A percentile compares a stretch with the other conserved stretches of the same genome.
phyloP scores from a whole-genome alignment of 2,888 invertebrate genomes.

The Cheilosia impressa region DNA sequence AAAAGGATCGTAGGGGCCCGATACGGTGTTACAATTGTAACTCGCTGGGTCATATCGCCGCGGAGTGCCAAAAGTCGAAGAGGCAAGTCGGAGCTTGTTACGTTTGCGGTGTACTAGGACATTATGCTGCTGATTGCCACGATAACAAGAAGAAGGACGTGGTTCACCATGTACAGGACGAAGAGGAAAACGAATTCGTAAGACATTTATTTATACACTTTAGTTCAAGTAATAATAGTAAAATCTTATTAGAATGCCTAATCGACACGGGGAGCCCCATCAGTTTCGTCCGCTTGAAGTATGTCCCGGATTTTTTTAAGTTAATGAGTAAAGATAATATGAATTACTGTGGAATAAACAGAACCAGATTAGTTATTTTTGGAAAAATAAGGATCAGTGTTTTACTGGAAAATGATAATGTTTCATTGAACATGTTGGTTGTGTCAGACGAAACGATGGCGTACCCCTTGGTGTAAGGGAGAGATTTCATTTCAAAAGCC shows the following conservation, averaged over 20 bases:
- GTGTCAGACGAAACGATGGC: slow-evolving; percentile 55
- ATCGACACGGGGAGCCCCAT: slow-evolving; percentile 47
- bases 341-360: slow-evolving; percentile 59
- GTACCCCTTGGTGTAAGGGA: slow-evolving; percentile 48
- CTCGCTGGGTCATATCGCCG: no score
- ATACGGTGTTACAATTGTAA: no score
- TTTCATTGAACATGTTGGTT: slow-evolving; percentile 52
- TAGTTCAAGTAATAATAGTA: slow-evolving; percentile 44
- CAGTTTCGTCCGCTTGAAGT: slow-evolving; percentile 53
- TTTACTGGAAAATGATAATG: slow-evolving; percentile 41
- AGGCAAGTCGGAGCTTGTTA: no score
- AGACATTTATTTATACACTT: slow-evolving; percentile 56
- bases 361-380: slow-evolving; percentile 49
- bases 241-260: slow-evolving; percentile 56
- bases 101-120: no score
- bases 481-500: slow-evolving; percentile 43
- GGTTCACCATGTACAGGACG: slow-evolving; percentile 33
- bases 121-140: no score
- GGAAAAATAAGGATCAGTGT: slow-evolving; percentile 55
- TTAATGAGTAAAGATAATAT: slow-evolving; percentile 16
- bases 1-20: no score
- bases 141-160: slow-evolving; percentile 29
- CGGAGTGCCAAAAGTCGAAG: no score
- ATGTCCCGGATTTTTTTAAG: slow-evolving; percentile 41
- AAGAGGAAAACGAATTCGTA: slow-evolving; percentile 61